Percentiles rank a stretch among this genome's conserved stretches.
Conservation (phyloP, 1,140 invertebrate genomes). For the Bombus pyrosoma region DNA sequence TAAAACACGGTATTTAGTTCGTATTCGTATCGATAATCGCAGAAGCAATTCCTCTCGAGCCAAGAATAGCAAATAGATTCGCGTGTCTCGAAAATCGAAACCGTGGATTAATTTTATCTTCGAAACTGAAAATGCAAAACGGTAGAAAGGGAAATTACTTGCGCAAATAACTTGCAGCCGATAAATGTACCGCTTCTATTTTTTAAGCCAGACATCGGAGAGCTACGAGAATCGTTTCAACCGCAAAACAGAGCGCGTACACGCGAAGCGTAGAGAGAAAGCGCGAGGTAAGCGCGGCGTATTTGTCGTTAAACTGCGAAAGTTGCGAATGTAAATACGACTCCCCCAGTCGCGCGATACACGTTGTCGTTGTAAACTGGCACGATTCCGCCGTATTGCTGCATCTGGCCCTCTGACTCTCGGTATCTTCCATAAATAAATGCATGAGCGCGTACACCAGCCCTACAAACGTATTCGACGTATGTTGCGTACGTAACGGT, state of each 20-base stretch:
- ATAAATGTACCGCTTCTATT: no score
- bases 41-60: no score
- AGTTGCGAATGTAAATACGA: conserved; percentile 78
- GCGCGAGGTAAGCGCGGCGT: conserved; percentile 21
- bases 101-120: no score
- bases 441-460: conserved; percentile 55
- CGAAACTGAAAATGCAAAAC: no score
- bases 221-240: no score
- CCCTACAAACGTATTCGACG: neutral
- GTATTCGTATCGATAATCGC: no score
- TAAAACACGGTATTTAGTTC: no score
- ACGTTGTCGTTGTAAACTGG: conserved; percentile 69
- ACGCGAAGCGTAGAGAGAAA: neutral
- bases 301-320: conserved; percentile 73
- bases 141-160: rapidly evolving
- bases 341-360: conserved; percentile 55
- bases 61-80: no score
- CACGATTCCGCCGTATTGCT: conserved; percentile 59
- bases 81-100: rapidly evolving
- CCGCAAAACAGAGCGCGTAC: no score
- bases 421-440: conserved; percentile 74
- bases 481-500: conserved; percentile 41
- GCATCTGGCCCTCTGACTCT: conserved; percentile 53
- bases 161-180: no score
- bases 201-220: no score